phyloP scores from a whole-genome alignment of 2,797 vertebrate species.

The Protosalanx chinensis region DNA sequence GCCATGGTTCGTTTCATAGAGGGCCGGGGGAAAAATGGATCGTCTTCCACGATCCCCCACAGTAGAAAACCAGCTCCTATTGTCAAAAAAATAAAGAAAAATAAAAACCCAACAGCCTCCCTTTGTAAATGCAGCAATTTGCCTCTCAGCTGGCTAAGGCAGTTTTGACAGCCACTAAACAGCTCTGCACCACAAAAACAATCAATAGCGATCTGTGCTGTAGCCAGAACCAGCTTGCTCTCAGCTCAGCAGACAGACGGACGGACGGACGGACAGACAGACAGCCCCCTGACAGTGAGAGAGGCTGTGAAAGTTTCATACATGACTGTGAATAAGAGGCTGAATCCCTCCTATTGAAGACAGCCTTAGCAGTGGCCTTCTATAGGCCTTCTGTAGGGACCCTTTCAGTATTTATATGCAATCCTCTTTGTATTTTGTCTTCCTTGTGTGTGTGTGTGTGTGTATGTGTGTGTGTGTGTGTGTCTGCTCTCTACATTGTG shows the following conservation, averaged over 20 bases:
- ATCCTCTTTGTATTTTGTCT: background rate
- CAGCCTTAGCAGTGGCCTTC: background rate
- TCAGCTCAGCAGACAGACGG: no score
- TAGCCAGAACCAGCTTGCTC: constrained; percentile 70
- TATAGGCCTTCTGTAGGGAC: background rate
- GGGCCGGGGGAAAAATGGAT: background rate
- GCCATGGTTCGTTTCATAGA: background rate
- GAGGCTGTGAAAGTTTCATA: constrained; percentile 8
- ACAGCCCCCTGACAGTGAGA: background rate
- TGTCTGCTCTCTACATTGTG: constrained; percentile 19
- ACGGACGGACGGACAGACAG: background rate
- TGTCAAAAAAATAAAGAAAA: constrained; percentile 60
- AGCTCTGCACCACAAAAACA: constrained; percentile 90
- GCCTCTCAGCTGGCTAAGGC: constrained; percentile 98
- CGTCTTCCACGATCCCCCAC: constrained; percentile 49
- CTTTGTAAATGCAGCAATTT: constrained; percentile 99
- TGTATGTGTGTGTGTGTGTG: background rate
- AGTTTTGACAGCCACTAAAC: constrained; percentile 95
- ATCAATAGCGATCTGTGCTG: constrained; percentile 95
- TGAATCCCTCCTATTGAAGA: background rate
- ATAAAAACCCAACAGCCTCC: constrained; percentile 86
- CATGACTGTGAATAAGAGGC: constrained; percentile 3
- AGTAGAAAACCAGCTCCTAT: constrained; percentile 37
- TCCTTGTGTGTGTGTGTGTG: background rate
- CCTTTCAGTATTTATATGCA: background rate